A percentile compares a stretch with the other conserved stretches of the same genome.
These are phyloP conservation scores for Ormyrus labotus DNA, from an alignment of 2,888 invertebrate genomes.

Conservation along the genomic window DNA sequence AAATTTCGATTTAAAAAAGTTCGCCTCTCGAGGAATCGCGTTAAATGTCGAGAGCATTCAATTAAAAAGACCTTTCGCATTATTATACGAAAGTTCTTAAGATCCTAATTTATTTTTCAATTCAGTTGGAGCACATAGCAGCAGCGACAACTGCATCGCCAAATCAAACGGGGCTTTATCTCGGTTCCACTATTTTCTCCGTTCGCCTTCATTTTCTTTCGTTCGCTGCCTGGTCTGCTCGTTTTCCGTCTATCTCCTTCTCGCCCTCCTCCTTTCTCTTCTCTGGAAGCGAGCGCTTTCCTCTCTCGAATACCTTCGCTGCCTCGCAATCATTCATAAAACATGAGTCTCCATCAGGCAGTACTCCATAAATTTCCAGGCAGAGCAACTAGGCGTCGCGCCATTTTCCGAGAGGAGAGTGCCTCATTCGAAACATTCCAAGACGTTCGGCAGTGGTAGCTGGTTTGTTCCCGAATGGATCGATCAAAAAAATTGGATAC, in stretches of 20 bases:
- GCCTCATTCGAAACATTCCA: conserved; percentile 57
- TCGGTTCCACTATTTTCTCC: conserved; percentile 48
- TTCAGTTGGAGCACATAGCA: conserved; percentile 6
- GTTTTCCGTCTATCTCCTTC: conserved; percentile 12
- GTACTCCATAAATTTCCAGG: conserved; percentile 69
- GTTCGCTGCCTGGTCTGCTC: conserved; percentile 23
- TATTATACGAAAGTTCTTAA: conserved; percentile 45
- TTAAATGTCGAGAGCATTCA: conserved; percentile 6
- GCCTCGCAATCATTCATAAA: conserved; percentile 68
- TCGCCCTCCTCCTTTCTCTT: background rate
- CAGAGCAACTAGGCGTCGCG: conserved; percentile 59
- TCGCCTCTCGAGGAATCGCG: background rate
- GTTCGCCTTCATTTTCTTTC: conserved; percentile 52
- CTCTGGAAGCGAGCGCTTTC: background rate
- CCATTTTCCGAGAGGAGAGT: conserved; percentile 60
- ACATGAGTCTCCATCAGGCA: conserved; percentile 69
- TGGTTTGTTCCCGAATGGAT: conserved; percentile 50
- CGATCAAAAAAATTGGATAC: conserved; percentile 67
- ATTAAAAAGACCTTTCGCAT: conserved; percentile 22
- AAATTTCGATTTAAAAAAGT: conserved; percentile 6
- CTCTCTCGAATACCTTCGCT: conserved; percentile 31
- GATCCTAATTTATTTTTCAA: conserved; percentile 49
- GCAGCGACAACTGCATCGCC: conserved; percentile 33
- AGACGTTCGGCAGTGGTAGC: conserved; percentile 28
- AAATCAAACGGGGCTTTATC: conserved; percentile 53